Base-by-base conservation (phyloP, 2,888 invertebrate species). In the Ptychoptera contaminata region DNA sequence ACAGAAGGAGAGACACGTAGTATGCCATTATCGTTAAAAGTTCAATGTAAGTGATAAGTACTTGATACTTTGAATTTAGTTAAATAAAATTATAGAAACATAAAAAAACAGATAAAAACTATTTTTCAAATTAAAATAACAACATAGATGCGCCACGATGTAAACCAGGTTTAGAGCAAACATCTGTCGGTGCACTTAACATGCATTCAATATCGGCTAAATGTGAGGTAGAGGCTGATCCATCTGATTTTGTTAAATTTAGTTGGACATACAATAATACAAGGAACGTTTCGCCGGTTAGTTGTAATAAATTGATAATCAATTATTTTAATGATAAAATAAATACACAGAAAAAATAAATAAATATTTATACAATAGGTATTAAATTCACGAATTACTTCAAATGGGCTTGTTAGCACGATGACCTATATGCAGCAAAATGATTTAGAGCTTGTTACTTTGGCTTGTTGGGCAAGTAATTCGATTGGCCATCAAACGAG, bases 401-500 rank as follows among this genome's bases (percentile, higher is more conserved):
- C 67, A 45, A 67, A 65, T 56, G 75, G 74, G 10, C 62, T 72
- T 16, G 67, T 69, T 46, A 76, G 76, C 57, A 73, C 74, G 1
- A 73, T 75, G 42, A 67, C 74, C 49, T 76, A 76, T 52, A 70
- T 75, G 39, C 67, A 75, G 41, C 67, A 65, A 53, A 62, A 64
- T 43, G 67, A 67, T 69, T 57, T 68, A 31, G 87, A 88, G 58
- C 73, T 86, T 52, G 87, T 87, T 48, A 85, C 85, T 54, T 67
- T 90, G 16, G 82, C 85, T 5, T 91, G 91, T 60, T 88, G 87
- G 87, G 87, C 87, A 5, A 79, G 78, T 60, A 90, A 90, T 61
- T 75, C 74, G 50, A 78, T 88, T 12, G 90, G 90, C 29, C 75
- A 80, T 52, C 90, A 90, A 64, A 70, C 74, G 50, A 74, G 73